phyloP scores from a whole-genome alignment of 2,113 vertebrate genomes.

The Ctenomys sociabilis region DNA sequence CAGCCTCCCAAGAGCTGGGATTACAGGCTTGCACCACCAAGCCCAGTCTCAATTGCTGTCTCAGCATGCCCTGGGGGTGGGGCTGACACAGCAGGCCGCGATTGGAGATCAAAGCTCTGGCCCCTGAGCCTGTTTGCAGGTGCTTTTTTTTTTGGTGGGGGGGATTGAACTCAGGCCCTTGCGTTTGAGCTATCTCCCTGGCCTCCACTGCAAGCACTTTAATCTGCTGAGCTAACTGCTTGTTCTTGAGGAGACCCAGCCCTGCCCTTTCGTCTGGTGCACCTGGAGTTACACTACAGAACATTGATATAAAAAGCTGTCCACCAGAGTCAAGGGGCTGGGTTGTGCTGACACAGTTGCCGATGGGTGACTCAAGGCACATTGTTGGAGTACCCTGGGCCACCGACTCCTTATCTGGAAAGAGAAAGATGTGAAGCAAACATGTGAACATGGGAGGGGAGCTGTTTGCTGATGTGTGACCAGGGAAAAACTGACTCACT shows the following conservation, averaged over 20 bases:
- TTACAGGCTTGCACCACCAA: no score
- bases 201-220: no score
- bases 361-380: not conserved
- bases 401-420: not conserved
- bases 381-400: not conserved
- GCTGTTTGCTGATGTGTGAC: fast-evolving
- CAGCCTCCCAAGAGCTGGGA: no score
- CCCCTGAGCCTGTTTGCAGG: no score
- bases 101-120: no score
- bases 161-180: no score
- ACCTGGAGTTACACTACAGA: not conserved
- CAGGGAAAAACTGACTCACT: not conserved
- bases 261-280: not conserved
- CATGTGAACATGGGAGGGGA: not conserved
- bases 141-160: no score
- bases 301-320: not conserved
- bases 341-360: not conserved
- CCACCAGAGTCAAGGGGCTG: not conserved
- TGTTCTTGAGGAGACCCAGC: fast-evolving
- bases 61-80: no score
- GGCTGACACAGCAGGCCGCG: no score
- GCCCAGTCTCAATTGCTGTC: no score
- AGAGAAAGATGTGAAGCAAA: not conserved
- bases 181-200: no score
- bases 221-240: not conserved